Evolutionary conservation across 2,888 invertebrate species (phyloP), one percentile per base, ranked within the genome.

Genomic region (Eupithecia centaureata): DNA sequence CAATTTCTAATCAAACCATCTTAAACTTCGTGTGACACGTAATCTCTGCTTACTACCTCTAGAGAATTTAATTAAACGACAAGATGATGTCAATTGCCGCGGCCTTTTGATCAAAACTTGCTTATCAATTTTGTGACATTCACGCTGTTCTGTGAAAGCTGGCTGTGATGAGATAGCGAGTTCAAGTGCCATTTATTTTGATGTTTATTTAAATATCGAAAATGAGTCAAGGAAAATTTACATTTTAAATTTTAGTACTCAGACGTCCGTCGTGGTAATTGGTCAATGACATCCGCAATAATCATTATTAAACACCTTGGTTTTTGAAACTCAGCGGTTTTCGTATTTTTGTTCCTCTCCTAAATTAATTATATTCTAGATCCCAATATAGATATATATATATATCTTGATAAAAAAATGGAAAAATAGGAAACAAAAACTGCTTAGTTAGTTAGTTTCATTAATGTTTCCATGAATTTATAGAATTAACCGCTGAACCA

Each of bases 41-140:
- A 63, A 60, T 67, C 25, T 58, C 47, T 47, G 61, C 54, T 66
- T 58, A 54, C 15, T n/a, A 38, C 15, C 38, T 38, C 33, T 33
- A 27, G 27, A 30, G 59, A 63, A 56, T 63, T 63, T 63, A 60
- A 67, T 63, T 63, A 63, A 63, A 56, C 60, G 42, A 25, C 58
- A n/a, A 63, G 60, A 54, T 42, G 13, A 63, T 63, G 47, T 60
- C 35, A 61, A 51, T 56, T 61, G 27, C 15, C 25, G 7, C 25
- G 25, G 27, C 52, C 52, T 27, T 52, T 52, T 52, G 52, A 52
- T 52, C 52, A 27, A 25, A 52, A 52, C 52, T 52, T 25, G 52
- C 52, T 52, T 52, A 52, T 52, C 52, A 52, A 52, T 52, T 27
- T 52, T 15, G 25, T 27, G 52, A 5, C 27, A 52, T 52, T 13